Conservation (phyloP, 2,797 vertebrate genomes). For the Cephalopachus bancanus region DNA sequence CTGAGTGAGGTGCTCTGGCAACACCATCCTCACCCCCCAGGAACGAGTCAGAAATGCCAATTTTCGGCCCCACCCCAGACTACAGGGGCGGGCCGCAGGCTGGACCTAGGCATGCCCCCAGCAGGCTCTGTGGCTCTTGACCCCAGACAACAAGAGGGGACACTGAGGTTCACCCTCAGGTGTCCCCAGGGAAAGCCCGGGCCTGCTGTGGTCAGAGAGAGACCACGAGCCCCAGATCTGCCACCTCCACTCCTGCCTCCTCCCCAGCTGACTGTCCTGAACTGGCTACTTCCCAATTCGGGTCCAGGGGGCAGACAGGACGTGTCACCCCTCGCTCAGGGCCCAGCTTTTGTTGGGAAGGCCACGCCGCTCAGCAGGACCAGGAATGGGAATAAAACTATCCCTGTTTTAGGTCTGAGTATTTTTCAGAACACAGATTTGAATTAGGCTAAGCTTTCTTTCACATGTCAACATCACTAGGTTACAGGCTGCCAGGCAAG, state of each 20-base stretch:
- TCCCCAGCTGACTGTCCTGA: not conserved
- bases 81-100: too few species aligned
- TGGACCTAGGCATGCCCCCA: too few species aligned
- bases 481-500: not conserved
- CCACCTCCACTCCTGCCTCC: not conserved
- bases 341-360: not conserved
- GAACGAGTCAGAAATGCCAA: constrained; percentile 15
- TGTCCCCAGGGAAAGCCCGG: not conserved
- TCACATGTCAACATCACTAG: not conserved
- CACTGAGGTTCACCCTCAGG: too few species aligned
- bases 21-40: not conserved
- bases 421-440: not conserved
- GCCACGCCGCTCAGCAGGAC: not conserved
- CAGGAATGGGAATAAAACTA: not conserved
- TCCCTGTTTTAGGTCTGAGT: not conserved
- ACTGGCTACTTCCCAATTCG: not conserved
- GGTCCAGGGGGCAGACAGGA: not conserved
- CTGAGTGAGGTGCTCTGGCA: not conserved
- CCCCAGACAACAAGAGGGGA: too few species aligned
- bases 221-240: not conserved
- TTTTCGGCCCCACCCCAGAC: not conserved
- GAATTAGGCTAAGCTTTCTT: not conserved
- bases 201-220: not conserved
- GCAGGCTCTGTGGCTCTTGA: too few species aligned
- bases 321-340: fast-evolving